Evolutionary conservation across 2,888 invertebrate genomes (phyloP).

Genomic region (Polymixis lichenea): DNA sequence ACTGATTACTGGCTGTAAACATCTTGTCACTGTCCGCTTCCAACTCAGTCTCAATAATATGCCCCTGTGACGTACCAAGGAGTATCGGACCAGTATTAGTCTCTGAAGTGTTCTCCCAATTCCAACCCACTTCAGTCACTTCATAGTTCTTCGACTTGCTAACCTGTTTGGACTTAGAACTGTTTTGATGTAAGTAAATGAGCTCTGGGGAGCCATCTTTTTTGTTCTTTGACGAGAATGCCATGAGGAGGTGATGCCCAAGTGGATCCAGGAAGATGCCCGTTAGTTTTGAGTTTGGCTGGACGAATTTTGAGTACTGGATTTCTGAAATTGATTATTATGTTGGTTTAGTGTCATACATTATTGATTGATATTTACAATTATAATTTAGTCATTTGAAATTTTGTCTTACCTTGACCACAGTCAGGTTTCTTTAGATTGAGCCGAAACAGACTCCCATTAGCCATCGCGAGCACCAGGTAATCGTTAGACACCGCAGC

Average conservation of each 20-base stretch:
- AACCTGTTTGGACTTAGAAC: slow-evolving; percentile 92
- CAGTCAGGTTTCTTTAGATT: slow-evolving; percentile 95
- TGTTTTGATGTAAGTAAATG: slow-evolving; percentile 94
- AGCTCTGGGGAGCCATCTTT: slow-evolving; percentile 93
- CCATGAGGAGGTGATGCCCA: slow-evolving; percentile 95
- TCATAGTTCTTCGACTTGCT: slow-evolving; percentile 94
- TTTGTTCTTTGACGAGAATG: slow-evolving; percentile 91
- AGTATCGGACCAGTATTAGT: slow-evolving; percentile 95
- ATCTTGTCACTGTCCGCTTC: slow-evolving; percentile 95
- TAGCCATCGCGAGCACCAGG: slow-evolving; percentile 95
- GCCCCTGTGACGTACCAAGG: slow-evolving; percentile 96
- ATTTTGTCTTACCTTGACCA: slow-evolving; percentile 92
- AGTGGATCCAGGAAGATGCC: slow-evolving; percentile 96
- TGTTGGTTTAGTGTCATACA: not conserved
- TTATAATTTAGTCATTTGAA: not conserved
- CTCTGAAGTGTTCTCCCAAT: slow-evolving; percentile 93
- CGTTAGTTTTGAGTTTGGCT: slow-evolving; percentile 91
- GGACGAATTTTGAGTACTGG: slow-evolving; percentile 92
- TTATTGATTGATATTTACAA: not conserved
- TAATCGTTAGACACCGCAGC: slow-evolving; percentile 95
- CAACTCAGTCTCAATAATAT: slow-evolving; percentile 97
- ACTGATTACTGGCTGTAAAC: slow-evolving; percentile 94
- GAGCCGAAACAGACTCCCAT: slow-evolving; percentile 94
- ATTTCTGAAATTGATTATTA: slow-evolving; percentile 91
- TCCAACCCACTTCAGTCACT: slow-evolving; percentile 98